phyloP scores from a whole-genome alignment of 2,113 vertebrate species.

The Poeciliopsis turrubarensis region DNA sequence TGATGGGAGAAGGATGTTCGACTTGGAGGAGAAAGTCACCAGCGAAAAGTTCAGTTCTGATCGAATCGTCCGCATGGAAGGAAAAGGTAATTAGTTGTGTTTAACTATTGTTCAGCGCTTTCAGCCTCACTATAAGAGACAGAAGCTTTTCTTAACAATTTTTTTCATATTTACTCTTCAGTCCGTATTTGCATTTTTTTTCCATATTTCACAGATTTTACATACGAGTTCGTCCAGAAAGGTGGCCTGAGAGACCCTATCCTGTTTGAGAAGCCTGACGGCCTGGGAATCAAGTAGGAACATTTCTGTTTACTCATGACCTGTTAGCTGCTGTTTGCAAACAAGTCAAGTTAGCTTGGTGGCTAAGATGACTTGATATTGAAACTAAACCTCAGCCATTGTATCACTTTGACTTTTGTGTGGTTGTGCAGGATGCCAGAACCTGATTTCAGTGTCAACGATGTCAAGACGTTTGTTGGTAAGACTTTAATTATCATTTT shows the following conservation, averaged over 20 bases:
- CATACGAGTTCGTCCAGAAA: conserved; percentile 90
- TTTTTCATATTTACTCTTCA: not conserved
- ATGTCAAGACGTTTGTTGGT: conserved; percentile 97
- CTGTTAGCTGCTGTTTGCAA: too few species aligned
- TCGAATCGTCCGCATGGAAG: conserved; percentile 91
- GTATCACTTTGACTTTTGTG: not conserved
- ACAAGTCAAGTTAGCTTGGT: too few species aligned
- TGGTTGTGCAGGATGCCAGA: conserved; percentile 89
- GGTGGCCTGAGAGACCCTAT: conserved; percentile 92
- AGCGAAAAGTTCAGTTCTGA: conserved; percentile 88
- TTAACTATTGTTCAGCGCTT: too few species aligned
- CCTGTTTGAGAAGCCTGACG: conserved; percentile 90
- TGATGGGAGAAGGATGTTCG: conserved; percentile 94
- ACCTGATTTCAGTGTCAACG: conserved; percentile 92
- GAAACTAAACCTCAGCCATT: not conserved
- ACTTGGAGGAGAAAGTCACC: conserved; percentile 92
- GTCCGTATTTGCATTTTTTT: not conserved
- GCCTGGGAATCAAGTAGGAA: conserved; percentile 92
- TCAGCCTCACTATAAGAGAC: too few species aligned
- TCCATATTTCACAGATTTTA: conserved; percentile 84
- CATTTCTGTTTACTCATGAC: not conserved
- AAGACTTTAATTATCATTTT: conserved; percentile 59
- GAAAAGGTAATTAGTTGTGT: conserved; percentile 81
- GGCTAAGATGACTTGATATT: not conserved
- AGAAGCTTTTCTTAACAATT: not conserved